Evolutionary conservation across 2,888 invertebrate species (phyloP).

Genomic region (Willowsia nigromaculata): DNA sequence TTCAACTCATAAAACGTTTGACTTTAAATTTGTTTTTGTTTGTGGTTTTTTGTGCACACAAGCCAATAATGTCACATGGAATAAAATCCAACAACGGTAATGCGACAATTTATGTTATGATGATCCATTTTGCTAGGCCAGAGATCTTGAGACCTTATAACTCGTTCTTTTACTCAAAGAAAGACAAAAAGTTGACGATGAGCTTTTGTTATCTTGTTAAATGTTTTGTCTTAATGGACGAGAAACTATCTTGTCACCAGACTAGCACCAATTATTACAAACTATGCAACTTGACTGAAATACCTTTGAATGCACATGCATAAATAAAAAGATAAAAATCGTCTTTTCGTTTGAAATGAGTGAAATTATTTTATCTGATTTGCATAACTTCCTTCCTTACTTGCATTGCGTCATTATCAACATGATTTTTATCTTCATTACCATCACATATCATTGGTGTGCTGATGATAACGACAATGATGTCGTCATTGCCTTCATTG

Average conservation of each 20-base stretch:
- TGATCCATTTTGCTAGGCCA: too few species aligned
- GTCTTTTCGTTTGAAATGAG: not conserved
- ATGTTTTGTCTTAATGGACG: too few species aligned
- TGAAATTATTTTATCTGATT: constrained; percentile 31
- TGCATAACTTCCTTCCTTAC: constrained; percentile 44
- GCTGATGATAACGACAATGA: not conserved
- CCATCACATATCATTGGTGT: constrained; percentile 1
- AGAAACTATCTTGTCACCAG: not conserved
- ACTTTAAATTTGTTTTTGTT: not conserved
- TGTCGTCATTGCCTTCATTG: constrained; percentile 5
- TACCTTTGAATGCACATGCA: not conserved
- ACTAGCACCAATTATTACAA: not conserved
- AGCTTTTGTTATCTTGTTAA: too few species aligned
- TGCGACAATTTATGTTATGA: too few species aligned
- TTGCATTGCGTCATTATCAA: not conserved
- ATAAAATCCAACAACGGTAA: not conserved
- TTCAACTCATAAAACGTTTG: constrained; percentile 8
- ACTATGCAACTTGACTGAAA: not conserved
- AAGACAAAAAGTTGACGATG: too few species aligned
- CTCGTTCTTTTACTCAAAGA: too few species aligned
- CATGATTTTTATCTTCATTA: constrained; percentile 15
- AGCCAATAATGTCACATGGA: not conserved
- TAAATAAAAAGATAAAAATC: not conserved
- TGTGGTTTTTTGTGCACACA: not conserved
- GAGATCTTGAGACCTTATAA: too few species aligned